phyloP scores from a whole-genome alignment of 2,113 vertebrate species.

The Hiodon tergisus region DNA sequence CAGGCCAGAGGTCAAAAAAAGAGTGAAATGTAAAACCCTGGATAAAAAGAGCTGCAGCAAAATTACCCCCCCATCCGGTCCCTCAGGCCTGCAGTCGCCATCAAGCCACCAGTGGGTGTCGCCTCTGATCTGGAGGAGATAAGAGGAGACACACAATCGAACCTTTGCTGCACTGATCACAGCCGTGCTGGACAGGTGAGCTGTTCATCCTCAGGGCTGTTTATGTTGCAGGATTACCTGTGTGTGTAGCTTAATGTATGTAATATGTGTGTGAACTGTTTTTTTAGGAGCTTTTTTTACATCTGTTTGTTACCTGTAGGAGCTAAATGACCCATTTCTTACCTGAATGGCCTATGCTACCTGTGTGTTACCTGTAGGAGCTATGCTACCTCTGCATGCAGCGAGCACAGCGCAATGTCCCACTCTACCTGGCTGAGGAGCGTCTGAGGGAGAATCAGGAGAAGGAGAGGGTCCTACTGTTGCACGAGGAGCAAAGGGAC shows the following conservation, averaged over 20 bases:
- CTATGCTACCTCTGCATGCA: constrained; percentile 77
- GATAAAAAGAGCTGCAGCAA: neutral
- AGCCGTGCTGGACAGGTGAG: constrained; percentile 68
- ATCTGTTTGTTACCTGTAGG: too few species aligned
- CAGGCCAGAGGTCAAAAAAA: too few species aligned
- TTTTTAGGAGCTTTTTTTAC: too few species aligned
- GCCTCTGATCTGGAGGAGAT: constrained; percentile 13
- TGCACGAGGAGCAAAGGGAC: constrained; percentile 58
- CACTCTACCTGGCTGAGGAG: constrained; percentile 50
- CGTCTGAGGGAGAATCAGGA: constrained; percentile 51
- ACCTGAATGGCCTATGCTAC: neutral
- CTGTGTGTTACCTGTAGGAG: constrained; percentile 52
- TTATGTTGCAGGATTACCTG: too few species aligned
- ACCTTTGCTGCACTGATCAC: constrained; percentile 60
- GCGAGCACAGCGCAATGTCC: constrained; percentile 59
- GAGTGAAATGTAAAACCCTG: too few species aligned
- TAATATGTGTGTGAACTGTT: too few species aligned
- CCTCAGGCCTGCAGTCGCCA: constrained; percentile 24
- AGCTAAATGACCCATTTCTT: neutral
- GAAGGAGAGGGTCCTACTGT: constrained; percentile 55
- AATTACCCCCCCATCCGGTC: neutral
- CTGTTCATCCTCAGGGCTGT: too few species aligned
- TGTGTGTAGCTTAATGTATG: too few species aligned
- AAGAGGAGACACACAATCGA: neutral
- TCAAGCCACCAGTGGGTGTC: constrained; percentile 17